A percentile compares a stretch with the other conserved stretches of the same genome.
Evolutionary conservation across 2,888 invertebrate species (phyloP).

Genomic region (Harmothoe impar): DNA sequence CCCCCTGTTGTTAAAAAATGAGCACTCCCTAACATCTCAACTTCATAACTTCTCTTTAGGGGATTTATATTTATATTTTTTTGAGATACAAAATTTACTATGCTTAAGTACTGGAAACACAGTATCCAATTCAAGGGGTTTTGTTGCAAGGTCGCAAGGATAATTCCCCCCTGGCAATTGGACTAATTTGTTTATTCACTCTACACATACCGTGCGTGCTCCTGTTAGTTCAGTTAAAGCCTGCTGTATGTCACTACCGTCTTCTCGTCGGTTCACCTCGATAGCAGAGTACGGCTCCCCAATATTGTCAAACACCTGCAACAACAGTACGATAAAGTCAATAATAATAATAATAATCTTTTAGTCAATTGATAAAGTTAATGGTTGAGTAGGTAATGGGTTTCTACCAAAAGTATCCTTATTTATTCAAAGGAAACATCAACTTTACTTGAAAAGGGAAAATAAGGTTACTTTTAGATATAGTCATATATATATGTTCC

Average conservation of each 20-base stretch:
- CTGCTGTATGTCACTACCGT: slow-evolving; percentile 43
- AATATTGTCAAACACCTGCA: slow-evolving; percentile 69
- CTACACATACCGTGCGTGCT: slow-evolving; percentile 76
- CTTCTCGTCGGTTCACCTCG: slow-evolving; percentile 56
- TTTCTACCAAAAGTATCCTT: too few species aligned
- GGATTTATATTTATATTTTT: neutral
- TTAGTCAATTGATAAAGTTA: slow-evolving; percentile 76
- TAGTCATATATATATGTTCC: too few species aligned
- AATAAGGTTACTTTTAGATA: too few species aligned
- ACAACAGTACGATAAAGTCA: slow-evolving; percentile 64
- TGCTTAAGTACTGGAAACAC: too few species aligned
- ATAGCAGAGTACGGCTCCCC: slow-evolving; percentile 52
- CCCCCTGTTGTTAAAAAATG: too few species aligned
- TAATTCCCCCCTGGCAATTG: too few species aligned
- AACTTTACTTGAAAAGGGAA: too few species aligned
- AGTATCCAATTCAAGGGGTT: neutral
- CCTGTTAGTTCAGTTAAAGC: slow-evolving; percentile 64
- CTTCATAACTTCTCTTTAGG: neutral
- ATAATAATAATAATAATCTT: too few species aligned
- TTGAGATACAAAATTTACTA: neutral
- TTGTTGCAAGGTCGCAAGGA: too few species aligned
- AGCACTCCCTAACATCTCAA: too few species aligned
- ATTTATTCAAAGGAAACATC: too few species aligned
- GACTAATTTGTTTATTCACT: too few species aligned
- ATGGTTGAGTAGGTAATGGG: slow-evolving; percentile 71